Percentiles rank a stretch among this genome's conserved stretches.
These are phyloP conservation scores for Mobula hypostoma DNA, from an alignment of 2,113 vertebrate genomes.

Conservation along the genomic window DNA sequence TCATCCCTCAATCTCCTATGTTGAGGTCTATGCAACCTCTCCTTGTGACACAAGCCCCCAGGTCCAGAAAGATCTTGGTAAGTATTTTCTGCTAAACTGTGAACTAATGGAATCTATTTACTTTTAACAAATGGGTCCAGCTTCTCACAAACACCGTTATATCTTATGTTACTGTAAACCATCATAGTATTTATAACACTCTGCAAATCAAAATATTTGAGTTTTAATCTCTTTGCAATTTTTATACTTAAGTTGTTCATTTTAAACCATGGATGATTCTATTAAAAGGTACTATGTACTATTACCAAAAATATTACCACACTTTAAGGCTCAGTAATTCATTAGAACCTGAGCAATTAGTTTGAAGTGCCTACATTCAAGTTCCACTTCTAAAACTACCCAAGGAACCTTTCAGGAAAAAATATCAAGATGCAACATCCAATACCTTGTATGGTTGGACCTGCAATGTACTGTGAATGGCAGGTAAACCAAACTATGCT, in stretches of 20 bases:
- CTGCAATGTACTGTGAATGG: not conserved
- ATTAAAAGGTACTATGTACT: not conserved
- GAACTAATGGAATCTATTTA: not conserved
- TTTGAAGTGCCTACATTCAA: not conserved
- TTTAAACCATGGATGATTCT: not conserved
- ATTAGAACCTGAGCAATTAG: not conserved
- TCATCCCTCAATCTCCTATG: too few relatives aligned
- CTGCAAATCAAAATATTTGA: not conserved
- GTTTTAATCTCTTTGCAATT: not conserved
- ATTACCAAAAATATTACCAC: not conserved
- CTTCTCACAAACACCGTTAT: not conserved
- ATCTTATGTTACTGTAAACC: not conserved
- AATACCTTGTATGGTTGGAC: not conserved
- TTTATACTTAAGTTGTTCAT: not conserved
- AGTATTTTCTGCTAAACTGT: not conserved
- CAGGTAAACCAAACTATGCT: not conserved
- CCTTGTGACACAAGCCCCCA: too few relatives aligned
- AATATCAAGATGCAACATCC: not conserved
- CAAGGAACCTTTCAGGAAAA: not conserved
- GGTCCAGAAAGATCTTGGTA: too few relatives aligned
- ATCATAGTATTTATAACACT: not conserved
- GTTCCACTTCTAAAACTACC: not conserved
- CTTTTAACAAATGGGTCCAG: not conserved
- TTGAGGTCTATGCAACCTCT: too few relatives aligned
- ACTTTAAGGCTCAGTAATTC: not conserved